A percentile compares a stretch with the other conserved stretches of the same genome.
Conservation (phyloP, 1,140 invertebrate genomes). For the Metaphire vulgaris region DNA sequence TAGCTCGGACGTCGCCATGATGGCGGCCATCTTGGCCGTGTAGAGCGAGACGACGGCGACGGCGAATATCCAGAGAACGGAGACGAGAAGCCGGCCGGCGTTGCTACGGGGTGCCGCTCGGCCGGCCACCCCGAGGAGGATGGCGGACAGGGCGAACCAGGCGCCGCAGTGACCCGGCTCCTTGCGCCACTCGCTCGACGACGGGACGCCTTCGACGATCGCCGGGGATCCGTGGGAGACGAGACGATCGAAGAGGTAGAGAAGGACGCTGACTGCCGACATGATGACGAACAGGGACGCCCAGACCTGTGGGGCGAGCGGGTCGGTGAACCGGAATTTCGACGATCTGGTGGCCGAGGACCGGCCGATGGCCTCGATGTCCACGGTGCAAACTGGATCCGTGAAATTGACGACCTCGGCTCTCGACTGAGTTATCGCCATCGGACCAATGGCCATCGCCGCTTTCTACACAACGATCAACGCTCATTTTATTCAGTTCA, state of each 20-base stretch:
- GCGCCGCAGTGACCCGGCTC: not conserved
- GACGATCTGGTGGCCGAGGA: not conserved
- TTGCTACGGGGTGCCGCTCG: slow-evolving; percentile 5
- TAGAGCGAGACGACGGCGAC: slow-evolving; percentile 92
- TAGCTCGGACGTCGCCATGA: slow-evolving; percentile 71
- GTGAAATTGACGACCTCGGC: slow-evolving; percentile 36
- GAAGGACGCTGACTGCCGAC: slow-evolving; percentile 63
- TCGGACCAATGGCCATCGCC: slow-evolving; percentile 35
- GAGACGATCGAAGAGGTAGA: slow-evolving; percentile 74
- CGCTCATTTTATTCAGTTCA: too few relatives aligned
- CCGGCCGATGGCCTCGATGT: slow-evolving; percentile 36
- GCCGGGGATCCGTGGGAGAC: not conserved
- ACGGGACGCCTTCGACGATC: not conserved
- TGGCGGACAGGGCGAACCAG: not conserved
- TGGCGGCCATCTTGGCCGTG: slow-evolving; percentile 90
- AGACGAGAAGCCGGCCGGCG: slow-evolving; percentile 17
- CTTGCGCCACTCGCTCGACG: not conserved
- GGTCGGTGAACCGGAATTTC: slow-evolving; percentile 90
- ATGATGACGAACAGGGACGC: slow-evolving; percentile 88
- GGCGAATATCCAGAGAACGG: slow-evolving; percentile 89
- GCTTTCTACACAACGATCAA: slow-evolving; percentile 33
- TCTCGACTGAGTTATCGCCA: slow-evolving; percentile 34
- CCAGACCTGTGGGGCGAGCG: slow-evolving; percentile 90
- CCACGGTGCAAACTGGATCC: slow-evolving; percentile 36
- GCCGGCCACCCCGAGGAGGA: not conserved